A percentile compares a stretch with the other conserved stretches of the same genome.
These are phyloP conservation scores for Actinostola sp. DNA, from an alignment of 92 coral and sea anemone genomes.

Conservation along the genomic window DNA sequence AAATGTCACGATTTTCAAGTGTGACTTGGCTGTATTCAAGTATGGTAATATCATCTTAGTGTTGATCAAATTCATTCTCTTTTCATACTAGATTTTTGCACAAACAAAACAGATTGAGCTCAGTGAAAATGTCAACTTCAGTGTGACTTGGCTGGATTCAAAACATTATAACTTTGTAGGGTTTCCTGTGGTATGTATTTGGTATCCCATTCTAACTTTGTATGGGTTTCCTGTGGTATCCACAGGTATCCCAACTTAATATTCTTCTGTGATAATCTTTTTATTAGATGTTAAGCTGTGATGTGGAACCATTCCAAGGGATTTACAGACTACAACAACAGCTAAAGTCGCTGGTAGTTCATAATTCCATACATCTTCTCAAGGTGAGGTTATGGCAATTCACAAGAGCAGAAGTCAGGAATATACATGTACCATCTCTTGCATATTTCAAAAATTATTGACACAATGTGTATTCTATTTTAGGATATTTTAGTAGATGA, in stretches of 20 bases:
- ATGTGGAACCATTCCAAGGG: slow-evolving; percentile 88
- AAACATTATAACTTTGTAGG: slow-evolving; percentile 79
- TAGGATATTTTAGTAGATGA: slow-evolving; percentile 90
- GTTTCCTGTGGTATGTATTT: too few species aligned
- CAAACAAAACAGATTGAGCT: too few species aligned
- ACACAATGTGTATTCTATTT: too few species aligned
- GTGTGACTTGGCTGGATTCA: slow-evolving; percentile 83
- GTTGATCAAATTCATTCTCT: too few species aligned
- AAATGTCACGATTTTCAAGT: too few species aligned
- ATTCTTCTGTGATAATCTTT: not conserved
- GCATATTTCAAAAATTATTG: too few species aligned
- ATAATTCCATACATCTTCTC: slow-evolving; percentile 78
- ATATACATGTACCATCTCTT: too few species aligned
- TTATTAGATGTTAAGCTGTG: slow-evolving; percentile 80
- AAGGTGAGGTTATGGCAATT: slow-evolving; percentile 73
- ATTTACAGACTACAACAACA: slow-evolving; percentile 60
- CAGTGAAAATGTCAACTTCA: slow-evolving; percentile 78
- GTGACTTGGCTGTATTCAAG: too few species aligned
- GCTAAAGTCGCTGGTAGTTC: slow-evolving; percentile 67
- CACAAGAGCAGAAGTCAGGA: too few species aligned
- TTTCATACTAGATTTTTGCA: too few species aligned
- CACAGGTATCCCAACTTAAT: slow-evolving; percentile 12
- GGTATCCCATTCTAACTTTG: too few species aligned
- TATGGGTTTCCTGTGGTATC: slow-evolving; percentile 3
- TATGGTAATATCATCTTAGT: too few species aligned